These are phyloP conservation scores for Molossus alvarezi DNA, from an alignment of 2,797 vertebrate genomes.

Conservation along the genomic window DNA sequence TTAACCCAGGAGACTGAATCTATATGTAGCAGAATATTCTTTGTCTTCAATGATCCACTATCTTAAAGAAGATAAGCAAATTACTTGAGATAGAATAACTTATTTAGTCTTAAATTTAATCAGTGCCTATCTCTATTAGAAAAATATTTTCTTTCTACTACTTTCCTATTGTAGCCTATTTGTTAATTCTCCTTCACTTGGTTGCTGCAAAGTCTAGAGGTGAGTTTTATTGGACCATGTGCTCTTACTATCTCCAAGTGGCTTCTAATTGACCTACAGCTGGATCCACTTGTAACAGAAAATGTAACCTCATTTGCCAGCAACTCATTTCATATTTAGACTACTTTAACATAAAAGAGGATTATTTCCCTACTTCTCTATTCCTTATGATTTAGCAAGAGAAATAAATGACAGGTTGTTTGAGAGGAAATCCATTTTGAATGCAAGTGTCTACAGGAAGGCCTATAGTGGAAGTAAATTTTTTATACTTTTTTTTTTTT, in stretches of 20 bases:
- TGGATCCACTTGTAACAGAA: neutral
- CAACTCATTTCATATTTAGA: conserved; percentile 9
- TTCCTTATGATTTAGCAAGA: conserved; percentile 43
- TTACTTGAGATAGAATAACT: neutral
- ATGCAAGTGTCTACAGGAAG: neutral
- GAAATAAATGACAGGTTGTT: neutral
- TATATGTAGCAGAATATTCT: neutral
- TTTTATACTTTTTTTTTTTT: neutral
- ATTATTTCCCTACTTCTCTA: conserved; percentile 10
- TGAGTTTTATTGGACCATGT: conserved; percentile 28
- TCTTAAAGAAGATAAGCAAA: neutral
- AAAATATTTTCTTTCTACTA: neutral
- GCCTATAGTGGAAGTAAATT: neutral
- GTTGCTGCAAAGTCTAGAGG: neutral
- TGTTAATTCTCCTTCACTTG: neutral
- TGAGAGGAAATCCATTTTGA: conserved; percentile 1
- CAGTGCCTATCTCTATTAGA: neutral
- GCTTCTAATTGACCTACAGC: conserved; percentile 65
- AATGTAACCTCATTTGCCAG: neutral
- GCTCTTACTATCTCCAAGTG: conserved; percentile 66
- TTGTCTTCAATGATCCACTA: conserved; percentile 5
- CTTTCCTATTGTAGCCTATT: neutral
- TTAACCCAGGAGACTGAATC: neutral
- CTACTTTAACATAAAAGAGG: conserved; percentile 19
- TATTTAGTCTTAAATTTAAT: conserved; percentile 40